These are phyloP conservation scores for Camptogramma bilineatum DNA, from an alignment of 2,888 invertebrate species.

Conservation along the genomic window DNA sequence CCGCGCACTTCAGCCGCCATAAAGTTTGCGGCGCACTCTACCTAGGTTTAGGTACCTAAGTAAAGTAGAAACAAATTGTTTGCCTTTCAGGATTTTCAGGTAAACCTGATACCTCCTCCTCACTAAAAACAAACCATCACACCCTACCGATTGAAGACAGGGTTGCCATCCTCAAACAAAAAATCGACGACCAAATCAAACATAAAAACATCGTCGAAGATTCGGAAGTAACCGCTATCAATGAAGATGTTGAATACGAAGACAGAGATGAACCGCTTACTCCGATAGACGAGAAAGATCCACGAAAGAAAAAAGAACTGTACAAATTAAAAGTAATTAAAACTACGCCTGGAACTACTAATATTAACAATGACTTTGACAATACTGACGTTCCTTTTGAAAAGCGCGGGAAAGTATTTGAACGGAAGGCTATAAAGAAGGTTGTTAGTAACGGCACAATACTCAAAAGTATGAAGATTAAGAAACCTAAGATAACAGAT, in stretches of 20 bases:
- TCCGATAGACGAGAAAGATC: constrained; percentile 48
- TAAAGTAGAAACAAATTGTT: no score
- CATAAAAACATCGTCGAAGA: neutral
- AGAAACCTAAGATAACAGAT: constrained; percentile 27
- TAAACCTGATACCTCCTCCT: neutral
- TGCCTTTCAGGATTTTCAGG: constrained; percentile 15
- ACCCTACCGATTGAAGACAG: constrained; percentile 34
- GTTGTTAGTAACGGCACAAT: neutral
- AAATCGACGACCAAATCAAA: constrained; percentile 41
- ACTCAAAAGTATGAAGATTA: neutral
- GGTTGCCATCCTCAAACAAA: constrained; percentile 42
- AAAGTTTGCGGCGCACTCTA: no score
- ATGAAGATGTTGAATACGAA: constrained; percentile 42
- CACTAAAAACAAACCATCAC: constrained; percentile 1
- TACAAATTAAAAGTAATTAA: constrained; percentile 43
- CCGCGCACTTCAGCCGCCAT: no score
- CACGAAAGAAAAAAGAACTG: constrained; percentile 39
- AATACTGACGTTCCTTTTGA: neutral
- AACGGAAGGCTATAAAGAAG: neutral
- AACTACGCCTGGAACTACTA: constrained; percentile 13
- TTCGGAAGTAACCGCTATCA: neutral
- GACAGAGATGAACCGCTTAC: constrained; percentile 40
- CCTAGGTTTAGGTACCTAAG: no score
- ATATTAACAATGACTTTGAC: neutral
- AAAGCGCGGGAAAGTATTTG: neutral